These are phyloP conservation scores for Protomyctophum bolini DNA, from an alignment of 2,113 vertebrate species.

Conservation along the genomic window DNA sequence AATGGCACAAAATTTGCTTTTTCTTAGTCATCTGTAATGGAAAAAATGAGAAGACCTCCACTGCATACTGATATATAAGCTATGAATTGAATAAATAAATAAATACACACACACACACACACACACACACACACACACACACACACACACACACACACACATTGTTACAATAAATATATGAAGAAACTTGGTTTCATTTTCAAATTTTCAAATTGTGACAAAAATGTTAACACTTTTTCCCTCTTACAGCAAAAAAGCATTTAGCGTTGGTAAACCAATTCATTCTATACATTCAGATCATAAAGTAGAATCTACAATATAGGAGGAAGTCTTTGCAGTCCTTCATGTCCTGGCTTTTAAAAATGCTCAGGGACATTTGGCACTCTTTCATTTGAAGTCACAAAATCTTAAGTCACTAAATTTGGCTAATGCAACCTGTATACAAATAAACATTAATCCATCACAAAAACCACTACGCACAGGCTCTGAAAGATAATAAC, in stretches of 20 bases:
- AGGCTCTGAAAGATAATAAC: constrained; percentile 15
- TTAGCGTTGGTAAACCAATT: constrained; percentile 58
- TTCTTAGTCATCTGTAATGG: constrained; percentile 63
- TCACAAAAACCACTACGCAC: constrained; percentile 53
- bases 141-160: constrained; percentile 48
- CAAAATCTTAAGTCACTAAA: constrained; percentile 66
- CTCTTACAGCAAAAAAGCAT: constrained; percentile 63
- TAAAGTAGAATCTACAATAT: constrained; percentile 46
- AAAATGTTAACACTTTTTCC: constrained; percentile 49
- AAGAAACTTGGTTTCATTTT: constrained; percentile 59
- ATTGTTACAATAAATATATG: constrained; percentile 75
- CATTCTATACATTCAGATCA: constrained; percentile 61
- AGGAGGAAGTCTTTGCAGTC: constrained; percentile 48
- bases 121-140: constrained; percentile 50
- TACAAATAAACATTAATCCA: constrained; percentile 53
- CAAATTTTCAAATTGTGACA: constrained; percentile 62
- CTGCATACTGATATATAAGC: constrained; percentile 70
- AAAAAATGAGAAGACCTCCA: constrained; percentile 68
- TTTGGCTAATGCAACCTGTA: constrained; percentile 51
- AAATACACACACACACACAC: too few relatives aligned
- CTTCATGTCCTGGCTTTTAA: constrained; percentile 43
- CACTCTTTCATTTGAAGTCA: constrained; percentile 70
- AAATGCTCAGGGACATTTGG: constrained; percentile 72
- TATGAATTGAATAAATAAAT: constrained; percentile 45
- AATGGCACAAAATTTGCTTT: constrained; percentile 63